These are phyloP conservation scores for Indicator indicator DNA, from an alignment of 2,113 vertebrate species.

Conservation along the genomic window DNA sequence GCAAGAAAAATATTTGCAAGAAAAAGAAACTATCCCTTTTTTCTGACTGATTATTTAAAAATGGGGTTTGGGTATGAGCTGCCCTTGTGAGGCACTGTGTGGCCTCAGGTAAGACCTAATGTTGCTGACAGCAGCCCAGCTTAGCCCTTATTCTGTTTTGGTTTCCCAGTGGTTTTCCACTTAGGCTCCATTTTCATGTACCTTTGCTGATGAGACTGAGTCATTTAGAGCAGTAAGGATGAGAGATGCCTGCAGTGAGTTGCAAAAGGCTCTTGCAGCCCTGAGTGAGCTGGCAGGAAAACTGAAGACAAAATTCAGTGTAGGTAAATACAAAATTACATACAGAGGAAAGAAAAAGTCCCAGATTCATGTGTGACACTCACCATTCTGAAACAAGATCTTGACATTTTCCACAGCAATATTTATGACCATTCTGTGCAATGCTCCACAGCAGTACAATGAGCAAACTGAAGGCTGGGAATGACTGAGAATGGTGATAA, in stretches of 20 bases:
- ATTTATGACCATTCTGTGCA: background rate
- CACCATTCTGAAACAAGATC: background rate
- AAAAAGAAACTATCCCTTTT: background rate
- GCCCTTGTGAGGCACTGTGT: background rate
- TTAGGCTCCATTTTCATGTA: background rate
- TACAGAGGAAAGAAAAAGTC: rapidly evolving
- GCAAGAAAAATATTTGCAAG: background rate
- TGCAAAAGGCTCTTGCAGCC: background rate
- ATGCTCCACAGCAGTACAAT: background rate
- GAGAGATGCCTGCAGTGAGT: background rate
- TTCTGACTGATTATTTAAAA: background rate
- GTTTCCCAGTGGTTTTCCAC: background rate
- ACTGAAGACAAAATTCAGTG: background rate
- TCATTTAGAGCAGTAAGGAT: background rate
- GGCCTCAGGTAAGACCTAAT: background rate
- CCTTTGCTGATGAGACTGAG: background rate
- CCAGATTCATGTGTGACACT: background rate
- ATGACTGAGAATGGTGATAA: background rate
- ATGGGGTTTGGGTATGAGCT: background rate
- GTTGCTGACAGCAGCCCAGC: background rate
- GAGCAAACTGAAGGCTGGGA: background rate
- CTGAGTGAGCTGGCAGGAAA: background rate
- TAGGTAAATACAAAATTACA: background rate
- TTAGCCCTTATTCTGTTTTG: background rate
- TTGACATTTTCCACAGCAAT: background rate